Conservation (phyloP, 2,797 vertebrate species). For the Lepilemur septentrionalis region DNA sequence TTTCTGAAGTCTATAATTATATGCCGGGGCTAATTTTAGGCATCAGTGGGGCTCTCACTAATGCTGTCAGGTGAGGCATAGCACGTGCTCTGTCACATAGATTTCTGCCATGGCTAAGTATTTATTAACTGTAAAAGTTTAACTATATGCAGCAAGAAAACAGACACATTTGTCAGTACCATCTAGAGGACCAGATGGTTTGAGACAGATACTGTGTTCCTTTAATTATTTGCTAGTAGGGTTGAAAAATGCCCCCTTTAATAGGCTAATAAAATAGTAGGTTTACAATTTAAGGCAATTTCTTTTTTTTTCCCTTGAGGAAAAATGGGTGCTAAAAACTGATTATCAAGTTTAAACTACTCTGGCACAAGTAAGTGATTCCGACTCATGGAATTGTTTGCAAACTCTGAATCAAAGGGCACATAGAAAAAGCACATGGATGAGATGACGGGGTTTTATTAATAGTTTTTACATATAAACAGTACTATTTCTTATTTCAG, state of each 20-base stretch:
- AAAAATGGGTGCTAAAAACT: slow-evolving; percentile 32
- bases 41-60: neutral
- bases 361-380: slow-evolving; percentile 9
- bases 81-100: slow-evolving; percentile 21
- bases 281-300: slow-evolving; percentile 59
- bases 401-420: neutral
- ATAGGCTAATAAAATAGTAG: slow-evolving; percentile 60
- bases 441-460: neutral
- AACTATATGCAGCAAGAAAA: slow-evolving; percentile 15
- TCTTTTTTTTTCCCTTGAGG: neutral
- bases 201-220: slow-evolving; percentile 8
- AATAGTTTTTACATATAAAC: neutral
- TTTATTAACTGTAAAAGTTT: slow-evolving; percentile 57
- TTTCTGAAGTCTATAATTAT: slow-evolving; percentile 32
- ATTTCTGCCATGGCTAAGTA: slow-evolving; percentile 33
- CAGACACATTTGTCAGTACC: slow-evolving; percentile 19
- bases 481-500: neutral
- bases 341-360: neutral
- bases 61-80: slow-evolving; percentile 48
- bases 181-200: slow-evolving; percentile 47
- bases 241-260: slow-evolving; percentile 52
- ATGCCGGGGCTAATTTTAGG: slow-evolving; percentile 33
- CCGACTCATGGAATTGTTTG: neutral
- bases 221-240: slow-evolving; percentile 58
- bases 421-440: neutral